phyloP scores from a whole-genome alignment of 2,797 vertebrate species.

The Enteromius paludinosus region DNA sequence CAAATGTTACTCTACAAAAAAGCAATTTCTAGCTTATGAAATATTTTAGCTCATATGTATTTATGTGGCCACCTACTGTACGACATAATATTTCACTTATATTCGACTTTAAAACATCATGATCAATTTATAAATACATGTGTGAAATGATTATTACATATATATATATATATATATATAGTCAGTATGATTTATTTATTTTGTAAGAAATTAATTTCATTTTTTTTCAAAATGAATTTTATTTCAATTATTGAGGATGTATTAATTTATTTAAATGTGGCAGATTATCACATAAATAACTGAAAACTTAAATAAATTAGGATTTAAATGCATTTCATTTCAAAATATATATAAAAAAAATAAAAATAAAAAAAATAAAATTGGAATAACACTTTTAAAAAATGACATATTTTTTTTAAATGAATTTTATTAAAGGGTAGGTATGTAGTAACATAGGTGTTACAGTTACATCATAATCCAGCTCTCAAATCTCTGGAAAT shows the following conservation, averaged over 20 bases:
- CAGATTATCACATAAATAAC: background rate
- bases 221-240: too few species aligned
- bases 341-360: too few species aligned
- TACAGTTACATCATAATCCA: background rate
- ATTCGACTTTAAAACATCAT: background rate
- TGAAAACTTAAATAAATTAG: too few species aligned
- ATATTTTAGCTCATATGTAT: background rate
- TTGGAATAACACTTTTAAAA: too few species aligned
- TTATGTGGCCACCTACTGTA: background rate
- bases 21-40: background rate
- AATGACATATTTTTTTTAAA: background rate
- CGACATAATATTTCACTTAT: background rate
- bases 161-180: background rate
- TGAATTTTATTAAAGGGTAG: background rate
- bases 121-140: background rate
- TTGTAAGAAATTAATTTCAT: background rate
- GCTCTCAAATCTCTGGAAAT: background rate
- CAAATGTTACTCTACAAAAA: background rate
- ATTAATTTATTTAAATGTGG: background rate
- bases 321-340: too few species aligned
- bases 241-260: background rate
- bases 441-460: slow-evolving; percentile 1
- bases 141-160: background rate
- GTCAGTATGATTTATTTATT: background rate
- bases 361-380: background rate